phyloP scores from a whole-genome alignment of 2,113 vertebrate species.

The Gallinago undulata region DNA sequence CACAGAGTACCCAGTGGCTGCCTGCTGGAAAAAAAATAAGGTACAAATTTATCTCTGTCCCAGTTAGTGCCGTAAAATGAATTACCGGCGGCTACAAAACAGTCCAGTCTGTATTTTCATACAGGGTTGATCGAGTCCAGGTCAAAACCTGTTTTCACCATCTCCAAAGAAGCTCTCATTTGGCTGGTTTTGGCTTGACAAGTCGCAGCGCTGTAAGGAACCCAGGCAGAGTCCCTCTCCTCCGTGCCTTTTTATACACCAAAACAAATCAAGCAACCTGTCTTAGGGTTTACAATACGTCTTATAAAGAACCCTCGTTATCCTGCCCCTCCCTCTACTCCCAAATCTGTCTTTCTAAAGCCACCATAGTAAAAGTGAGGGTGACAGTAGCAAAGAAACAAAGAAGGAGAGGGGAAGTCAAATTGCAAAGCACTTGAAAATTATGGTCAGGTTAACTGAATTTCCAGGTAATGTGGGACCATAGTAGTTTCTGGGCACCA shows the following conservation, averaged over 20 bases:
- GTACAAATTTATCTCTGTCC: background rate
- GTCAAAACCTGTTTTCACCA: background rate
- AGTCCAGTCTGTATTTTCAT: background rate
- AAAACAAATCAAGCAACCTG: background rate
- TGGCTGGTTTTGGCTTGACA: background rate
- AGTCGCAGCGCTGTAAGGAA: background rate
- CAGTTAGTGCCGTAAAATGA: conserved; percentile 6
- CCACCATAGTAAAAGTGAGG: background rate
- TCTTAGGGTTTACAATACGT: background rate
- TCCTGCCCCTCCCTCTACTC: fast-evolving
- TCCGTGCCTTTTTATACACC: background rate
- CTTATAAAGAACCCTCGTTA: background rate
- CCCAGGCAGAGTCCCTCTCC: background rate
- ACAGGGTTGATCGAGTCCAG: background rate
- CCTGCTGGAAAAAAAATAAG: background rate
- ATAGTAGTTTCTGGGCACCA: background rate
- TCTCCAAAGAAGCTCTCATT: background rate
- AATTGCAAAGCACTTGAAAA: background rate
- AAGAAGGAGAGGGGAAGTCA: background rate
- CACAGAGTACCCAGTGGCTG: background rate
- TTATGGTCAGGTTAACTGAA: background rate
- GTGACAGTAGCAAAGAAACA: background rate
- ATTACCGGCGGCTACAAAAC: background rate
- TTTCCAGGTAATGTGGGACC: background rate
- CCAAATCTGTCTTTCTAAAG: background rate